phyloP scores from a whole-genome alignment of 2,113 vertebrate genomes.

The Hyperopisus bebe region DNA sequence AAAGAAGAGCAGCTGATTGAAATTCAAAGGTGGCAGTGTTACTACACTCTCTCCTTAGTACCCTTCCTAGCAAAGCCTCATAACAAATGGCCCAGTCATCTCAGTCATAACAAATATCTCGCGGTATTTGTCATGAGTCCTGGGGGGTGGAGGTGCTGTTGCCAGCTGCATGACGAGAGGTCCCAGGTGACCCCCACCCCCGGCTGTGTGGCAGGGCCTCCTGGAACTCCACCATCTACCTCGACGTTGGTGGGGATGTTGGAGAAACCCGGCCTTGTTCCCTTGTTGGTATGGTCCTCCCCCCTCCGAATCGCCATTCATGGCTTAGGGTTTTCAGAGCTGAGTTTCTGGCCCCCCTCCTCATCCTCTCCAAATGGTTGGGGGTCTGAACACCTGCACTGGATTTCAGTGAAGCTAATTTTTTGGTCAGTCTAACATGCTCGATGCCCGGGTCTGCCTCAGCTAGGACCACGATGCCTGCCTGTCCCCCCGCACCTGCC shows the following conservation, averaged over 20 bases:
- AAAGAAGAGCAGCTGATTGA: conserved; percentile 50
- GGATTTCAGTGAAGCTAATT: not conserved
- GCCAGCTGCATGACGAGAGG: conserved; percentile 26
- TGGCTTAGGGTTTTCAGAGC: not conserved
- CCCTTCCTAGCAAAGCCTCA: conserved; percentile 55
- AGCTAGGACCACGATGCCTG: not conserved
- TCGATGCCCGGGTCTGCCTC: not conserved
- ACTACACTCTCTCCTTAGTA: conserved; percentile 58
- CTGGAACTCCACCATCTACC: not conserved
- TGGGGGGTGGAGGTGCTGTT: conserved; percentile 19
- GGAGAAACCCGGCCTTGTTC: not conserved
- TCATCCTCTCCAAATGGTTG: not conserved
- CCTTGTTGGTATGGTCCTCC: not conserved
- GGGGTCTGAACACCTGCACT: not conserved
- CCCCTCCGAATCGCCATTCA: not conserved
- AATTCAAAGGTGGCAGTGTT: conserved; percentile 56
- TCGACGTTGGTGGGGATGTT: not conserved
- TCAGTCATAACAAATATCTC: conserved; percentile 67
- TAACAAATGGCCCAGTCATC: conserved; percentile 66
- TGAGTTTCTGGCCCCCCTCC: not conserved
- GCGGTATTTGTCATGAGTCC: conserved; percentile 59
- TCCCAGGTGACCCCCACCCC: conserved; percentile 15
- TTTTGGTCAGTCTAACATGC: not conserved
- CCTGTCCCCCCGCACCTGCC: not conserved
- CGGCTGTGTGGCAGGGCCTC: not conserved